phyloP scores from a whole-genome alignment of 92 coral and sea anemone species.

The Chrysogorgia sp. region DNA sequence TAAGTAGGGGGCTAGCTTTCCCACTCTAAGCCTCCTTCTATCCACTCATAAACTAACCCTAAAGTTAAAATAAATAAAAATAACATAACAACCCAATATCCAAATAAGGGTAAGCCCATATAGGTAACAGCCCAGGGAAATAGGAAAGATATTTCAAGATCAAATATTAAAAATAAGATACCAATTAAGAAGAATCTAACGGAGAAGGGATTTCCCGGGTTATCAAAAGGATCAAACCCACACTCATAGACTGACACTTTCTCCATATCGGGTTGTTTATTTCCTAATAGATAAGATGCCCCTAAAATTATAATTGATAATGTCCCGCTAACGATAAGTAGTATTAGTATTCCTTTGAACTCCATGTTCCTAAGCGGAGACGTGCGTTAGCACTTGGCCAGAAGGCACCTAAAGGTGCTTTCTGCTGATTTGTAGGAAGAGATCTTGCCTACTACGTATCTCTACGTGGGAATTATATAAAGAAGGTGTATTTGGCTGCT shows the following conservation, averaged over 20 bases:
- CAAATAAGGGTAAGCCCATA: conserved; percentile 49
- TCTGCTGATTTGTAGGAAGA: conserved; percentile 55
- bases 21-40: conserved; percentile 56
- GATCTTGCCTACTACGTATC: conserved; percentile 50
- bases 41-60: conserved; percentile 48
- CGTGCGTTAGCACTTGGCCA: conserved; percentile 44
- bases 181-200: conserved; percentile 55
- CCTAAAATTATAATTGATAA: conserved; percentile 49
- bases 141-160: conserved; percentile 54
- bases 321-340: conserved; percentile 52
- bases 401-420: conserved; percentile 51
- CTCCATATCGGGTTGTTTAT: conserved; percentile 45
- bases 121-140: conserved; percentile 56
- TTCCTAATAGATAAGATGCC: conserved; percentile 52
- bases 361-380: conserved; percentile 43
- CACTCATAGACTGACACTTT: conserved; percentile 50
- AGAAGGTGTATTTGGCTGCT: conserved; percentile 52
- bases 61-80: conserved; percentile 51
- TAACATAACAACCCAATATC: conserved; percentile 47
- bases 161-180: too few species aligned
- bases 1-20: conserved; percentile 37
- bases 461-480: conserved; percentile 37
- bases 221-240: conserved; percentile 51
- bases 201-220: conserved; percentile 52
- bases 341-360: conserved; percentile 39